Conservation (phyloP, 2,113 vertebrate genomes). For the Arothron firmamentum region DNA sequence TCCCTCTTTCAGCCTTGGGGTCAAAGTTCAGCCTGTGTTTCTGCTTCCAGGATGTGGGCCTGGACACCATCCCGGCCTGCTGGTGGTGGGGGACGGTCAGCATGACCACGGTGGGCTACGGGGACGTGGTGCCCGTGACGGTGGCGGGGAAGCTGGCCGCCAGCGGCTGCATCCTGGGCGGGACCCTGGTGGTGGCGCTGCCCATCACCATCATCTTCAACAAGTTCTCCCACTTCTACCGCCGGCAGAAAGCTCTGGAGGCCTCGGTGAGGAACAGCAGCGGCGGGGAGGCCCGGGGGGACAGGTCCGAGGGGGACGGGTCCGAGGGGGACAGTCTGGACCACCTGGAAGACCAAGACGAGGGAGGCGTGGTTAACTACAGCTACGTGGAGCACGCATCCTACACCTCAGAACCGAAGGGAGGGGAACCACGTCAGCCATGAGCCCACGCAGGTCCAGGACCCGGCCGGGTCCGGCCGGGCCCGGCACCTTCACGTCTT, state of each 20-base stretch:
- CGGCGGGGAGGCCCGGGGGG: slow-evolving; percentile 72
- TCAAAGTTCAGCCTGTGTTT: background rate
- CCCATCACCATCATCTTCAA: slow-evolving; percentile 99
- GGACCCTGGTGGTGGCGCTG: slow-evolving; percentile 92
- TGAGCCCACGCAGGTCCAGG: slow-evolving; percentile 13
- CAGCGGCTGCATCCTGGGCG: slow-evolving; percentile 91
- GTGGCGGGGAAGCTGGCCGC: slow-evolving; percentile 91
- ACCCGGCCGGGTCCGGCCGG: background rate
- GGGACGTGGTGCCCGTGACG: slow-evolving; percentile 91
- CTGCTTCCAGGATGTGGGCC: slow-evolving; percentile 76
- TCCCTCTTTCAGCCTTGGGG: too few species aligned
- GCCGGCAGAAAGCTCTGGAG: slow-evolving; percentile 91
- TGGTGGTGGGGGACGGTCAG: slow-evolving; percentile 99
- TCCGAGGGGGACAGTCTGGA: slow-evolving; percentile 63
- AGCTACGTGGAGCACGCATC: slow-evolving; percentile 67
- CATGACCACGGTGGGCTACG: slow-evolving; percentile 98
- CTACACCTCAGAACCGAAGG: slow-evolving; percentile 24
- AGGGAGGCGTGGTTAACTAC: slow-evolving; percentile 64
- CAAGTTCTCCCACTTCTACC: slow-evolving; percentile 98
- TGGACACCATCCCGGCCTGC: slow-evolving; percentile 95
- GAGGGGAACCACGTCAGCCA: slow-evolving; percentile 18
- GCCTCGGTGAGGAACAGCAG: slow-evolving; percentile 86
- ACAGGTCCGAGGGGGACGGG: background rate
- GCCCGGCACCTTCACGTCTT: background rate
- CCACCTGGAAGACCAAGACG: slow-evolving; percentile 38